Evolutionary conservation across 1,140 invertebrate species (phyloP), one percentile per base, ranked within the genome.

Genomic region (Ips typographus): DNA sequence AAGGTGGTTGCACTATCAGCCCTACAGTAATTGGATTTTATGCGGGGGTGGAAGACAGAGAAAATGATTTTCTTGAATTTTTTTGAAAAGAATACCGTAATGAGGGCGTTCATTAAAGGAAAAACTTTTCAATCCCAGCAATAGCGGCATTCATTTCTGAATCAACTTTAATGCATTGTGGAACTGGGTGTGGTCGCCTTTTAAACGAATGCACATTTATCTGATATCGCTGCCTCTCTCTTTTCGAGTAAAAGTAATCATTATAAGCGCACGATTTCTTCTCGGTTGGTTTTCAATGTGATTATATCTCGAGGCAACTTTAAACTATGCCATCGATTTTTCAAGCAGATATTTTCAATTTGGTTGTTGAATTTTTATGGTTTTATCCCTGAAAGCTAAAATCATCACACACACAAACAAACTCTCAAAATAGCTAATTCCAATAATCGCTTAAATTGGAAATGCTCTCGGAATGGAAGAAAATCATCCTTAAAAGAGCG

Each of bases 1-100:
- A 40, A 39, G n/a, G 55, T 38, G 40, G 39, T 6, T 40, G 52
- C 60, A 69, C 67, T 69, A 69, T 69, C 67, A 69, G 67, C 67
- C 62, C 56, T 62, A 69, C 52, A 53, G 7, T 69, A 63, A 69
- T 69, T 37, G 63, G 41, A 38, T 52, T 44, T 65, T 56, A 22
- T 22, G 22, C 22, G 44, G n/a, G 44, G n/a, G 44, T 5, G 44
- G 1, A 4, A 47, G 44, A 47, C n/a, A 47, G 44, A 47, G 44
- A 47, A 47, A 4, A n/a, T 47, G 4, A 47, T 47, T 47, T 5
- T n/a, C 44, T 4, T 47, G n/a, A 47, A 47, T 5, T 4, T n/a
- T 47, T 47, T 47, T 5, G n/a, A n/a, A 47, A n/a, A 47, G n/a
- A 47, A 4, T 1, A 5, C 4, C n/a, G 44, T 47, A 47, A 47